A percentile compares a stretch with the other conserved stretches of the same genome.
phyloP scores from a whole-genome alignment of 2,797 vertebrate species.

The Chiloscyllium punctatum region DNA sequence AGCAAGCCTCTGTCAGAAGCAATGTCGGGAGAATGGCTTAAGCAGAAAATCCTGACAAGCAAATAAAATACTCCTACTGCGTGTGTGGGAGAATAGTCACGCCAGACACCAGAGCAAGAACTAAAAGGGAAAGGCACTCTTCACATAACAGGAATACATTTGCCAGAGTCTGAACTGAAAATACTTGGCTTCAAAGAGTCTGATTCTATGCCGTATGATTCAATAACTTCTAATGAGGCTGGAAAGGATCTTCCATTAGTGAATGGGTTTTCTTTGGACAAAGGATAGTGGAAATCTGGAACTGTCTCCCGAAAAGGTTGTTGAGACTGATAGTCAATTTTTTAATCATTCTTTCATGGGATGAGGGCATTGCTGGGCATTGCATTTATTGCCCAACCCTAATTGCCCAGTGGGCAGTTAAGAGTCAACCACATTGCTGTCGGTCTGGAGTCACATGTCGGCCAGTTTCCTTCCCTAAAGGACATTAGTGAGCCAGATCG shows the following conservation, averaged over 20 bases:
- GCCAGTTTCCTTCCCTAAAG: too few species aligned
- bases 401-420: too few species aligned
- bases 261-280: not conserved
- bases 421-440: too few species aligned
- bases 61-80: conserved; percentile 27
- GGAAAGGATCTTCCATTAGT: not conserved
- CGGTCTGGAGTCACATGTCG: too few species aligned
- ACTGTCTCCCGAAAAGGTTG: not conserved
- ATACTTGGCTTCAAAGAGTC: not conserved
- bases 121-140: not conserved
- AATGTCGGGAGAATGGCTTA: conserved; percentile 43
- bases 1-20: conserved; percentile 42
- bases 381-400: too few species aligned
- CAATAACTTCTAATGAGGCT: too few species aligned
- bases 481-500: too few species aligned
- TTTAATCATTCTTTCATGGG: too few species aligned
- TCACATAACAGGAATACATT: not conserved
- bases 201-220: too few species aligned
- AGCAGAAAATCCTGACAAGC: conserved; percentile 39
- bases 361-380: too few species aligned
- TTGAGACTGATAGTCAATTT: not conserved
- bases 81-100: conserved; percentile 19
- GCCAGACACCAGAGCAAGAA: not conserved
- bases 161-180: not conserved
- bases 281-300: not conserved